These are phyloP conservation scores for Drosophila quinaria DNA, from an alignment of 2,888 invertebrate species.

Conservation along the genomic window DNA sequence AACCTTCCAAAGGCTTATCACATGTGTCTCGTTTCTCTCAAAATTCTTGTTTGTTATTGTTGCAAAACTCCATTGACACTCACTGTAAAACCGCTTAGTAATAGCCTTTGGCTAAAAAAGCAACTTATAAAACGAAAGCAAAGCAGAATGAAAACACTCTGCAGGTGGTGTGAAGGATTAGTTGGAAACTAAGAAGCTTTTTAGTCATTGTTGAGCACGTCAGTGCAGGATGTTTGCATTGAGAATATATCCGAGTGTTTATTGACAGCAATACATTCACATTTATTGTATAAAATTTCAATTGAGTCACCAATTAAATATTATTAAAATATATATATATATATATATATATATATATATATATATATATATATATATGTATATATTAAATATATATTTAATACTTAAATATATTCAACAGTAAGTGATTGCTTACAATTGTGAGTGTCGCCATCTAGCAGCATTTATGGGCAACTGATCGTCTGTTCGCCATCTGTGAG, in stretches of 20 bases:
- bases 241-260: background rate
- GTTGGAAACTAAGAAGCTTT: constrained; percentile 52
- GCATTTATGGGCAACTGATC: constrained; percentile 5
- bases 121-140: constrained; percentile 1
- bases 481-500: constrained; percentile 41
- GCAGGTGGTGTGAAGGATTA: constrained; percentile 49
- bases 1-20: constrained; percentile 20
- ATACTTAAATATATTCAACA: too few species aligned
- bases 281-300: background rate
- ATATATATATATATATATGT: too few species aligned
- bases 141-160: constrained; percentile 6
- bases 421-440: constrained; percentile 14
- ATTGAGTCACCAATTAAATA: background rate
- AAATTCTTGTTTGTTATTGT: constrained; percentile 10
- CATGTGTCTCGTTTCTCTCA: constrained; percentile 17
- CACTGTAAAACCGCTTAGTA: constrained; percentile 36
- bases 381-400: too few species aligned
- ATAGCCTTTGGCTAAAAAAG: constrained; percentile 18
- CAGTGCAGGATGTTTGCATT: background rate
- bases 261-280: background rate
- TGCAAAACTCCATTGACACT: constrained; percentile 23
- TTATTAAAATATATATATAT: too few species aligned
- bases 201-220: constrained; percentile 11
- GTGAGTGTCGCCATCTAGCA: constrained; percentile 8
- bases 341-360: too few species aligned